Conservation (phyloP, 2,113 vertebrate species). For the Zapornia atra region DNA sequence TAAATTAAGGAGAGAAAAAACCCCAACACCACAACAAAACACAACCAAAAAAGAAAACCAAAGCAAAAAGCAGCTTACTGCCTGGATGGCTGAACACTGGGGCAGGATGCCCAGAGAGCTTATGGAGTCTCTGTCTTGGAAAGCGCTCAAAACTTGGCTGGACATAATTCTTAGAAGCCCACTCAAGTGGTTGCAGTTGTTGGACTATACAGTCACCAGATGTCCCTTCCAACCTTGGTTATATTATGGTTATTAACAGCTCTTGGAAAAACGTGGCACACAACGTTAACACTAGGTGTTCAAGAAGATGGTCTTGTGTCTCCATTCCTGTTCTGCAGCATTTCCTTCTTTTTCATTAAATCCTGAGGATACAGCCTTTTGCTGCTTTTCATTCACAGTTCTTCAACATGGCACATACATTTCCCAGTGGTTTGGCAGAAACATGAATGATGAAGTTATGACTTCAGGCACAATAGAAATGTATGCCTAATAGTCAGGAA, state of each 20-base stretch:
- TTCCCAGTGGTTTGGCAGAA: background rate
- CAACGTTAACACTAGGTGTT: background rate
- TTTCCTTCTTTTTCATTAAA: background rate
- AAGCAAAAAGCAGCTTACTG: background rate
- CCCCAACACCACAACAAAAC: no score
- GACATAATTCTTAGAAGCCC: accelerated
- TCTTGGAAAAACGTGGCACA: background rate
- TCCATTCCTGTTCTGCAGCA: background rate
- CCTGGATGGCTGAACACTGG: background rate
- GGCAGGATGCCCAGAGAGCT: background rate
- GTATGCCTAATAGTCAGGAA: background rate
- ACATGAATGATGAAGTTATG: background rate
- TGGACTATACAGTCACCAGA: background rate
- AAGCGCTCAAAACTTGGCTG: background rate
- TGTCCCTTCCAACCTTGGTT: background rate
- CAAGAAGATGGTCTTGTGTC: background rate
- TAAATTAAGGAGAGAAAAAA: background rate
- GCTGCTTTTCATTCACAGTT: background rate
- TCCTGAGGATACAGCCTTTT: background rate
- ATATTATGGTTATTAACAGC: background rate
- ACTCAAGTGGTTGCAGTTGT: background rate
- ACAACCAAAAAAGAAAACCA: no score
- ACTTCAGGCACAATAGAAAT: background rate
- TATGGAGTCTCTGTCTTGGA: background rate
- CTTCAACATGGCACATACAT: background rate